phyloP scores from a whole-genome alignment of 2,113 vertebrate genomes.

The Calyptommatus sinebrachiatus region DNA sequence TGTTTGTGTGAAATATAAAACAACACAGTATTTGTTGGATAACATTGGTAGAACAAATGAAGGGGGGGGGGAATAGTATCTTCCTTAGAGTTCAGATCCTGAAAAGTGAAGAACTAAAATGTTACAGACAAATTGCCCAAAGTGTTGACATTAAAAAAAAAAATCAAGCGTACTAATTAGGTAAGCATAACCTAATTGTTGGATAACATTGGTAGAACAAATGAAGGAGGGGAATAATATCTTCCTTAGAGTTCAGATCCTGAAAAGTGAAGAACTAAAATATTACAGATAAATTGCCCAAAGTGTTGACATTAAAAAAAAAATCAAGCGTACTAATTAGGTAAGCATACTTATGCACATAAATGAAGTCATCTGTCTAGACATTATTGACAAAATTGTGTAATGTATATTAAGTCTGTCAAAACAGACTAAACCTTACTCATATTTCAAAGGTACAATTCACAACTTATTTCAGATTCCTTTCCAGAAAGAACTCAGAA shows the following conservation, averaged over 20 bases:
- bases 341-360: background rate
- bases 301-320: background rate
- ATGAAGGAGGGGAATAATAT: background rate
- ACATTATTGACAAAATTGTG: constrained; percentile 4
- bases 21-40: background rate
- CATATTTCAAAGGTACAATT: constrained; percentile 26
- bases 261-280: constrained; percentile 6
- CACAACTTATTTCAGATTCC: background rate
- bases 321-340: background rate
- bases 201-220: background rate
- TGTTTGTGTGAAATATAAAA: background rate
- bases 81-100: constrained; percentile 10
- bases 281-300: background rate
- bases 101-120: constrained; percentile 7
- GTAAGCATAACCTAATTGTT: background rate
- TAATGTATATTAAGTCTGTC: background rate
- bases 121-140: background rate
- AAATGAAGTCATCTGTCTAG: constrained; percentile 1
- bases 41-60: background rate
- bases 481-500: constrained; percentile 18
- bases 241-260: constrained; percentile 11
- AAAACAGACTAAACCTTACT: background rate
- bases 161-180: background rate
- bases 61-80: background rate
- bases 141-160: background rate